Conservation (phyloP, 2,888 invertebrate species). For the Griposia aprilina region DNA sequence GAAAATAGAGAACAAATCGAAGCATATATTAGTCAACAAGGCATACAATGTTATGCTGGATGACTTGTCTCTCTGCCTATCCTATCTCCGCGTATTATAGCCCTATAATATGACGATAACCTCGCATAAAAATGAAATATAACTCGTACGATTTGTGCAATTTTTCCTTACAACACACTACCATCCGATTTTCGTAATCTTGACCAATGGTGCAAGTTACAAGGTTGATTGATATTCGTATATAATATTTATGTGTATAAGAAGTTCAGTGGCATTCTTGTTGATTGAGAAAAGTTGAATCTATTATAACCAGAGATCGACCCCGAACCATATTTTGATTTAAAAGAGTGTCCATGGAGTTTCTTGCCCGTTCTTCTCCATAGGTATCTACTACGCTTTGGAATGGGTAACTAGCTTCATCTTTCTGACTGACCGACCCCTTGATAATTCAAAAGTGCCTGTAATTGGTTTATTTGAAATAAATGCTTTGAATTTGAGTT, state of each 20-base stretch:
- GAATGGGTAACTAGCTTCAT: no score
- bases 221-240: neutral
- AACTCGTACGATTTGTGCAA: constrained; percentile 54
- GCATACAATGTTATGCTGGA: neutral
- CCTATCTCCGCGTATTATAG: neutral
- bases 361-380: no score
- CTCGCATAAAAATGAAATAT: constrained; percentile 50
- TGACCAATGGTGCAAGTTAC: constrained; percentile 37
- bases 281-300: neutral
- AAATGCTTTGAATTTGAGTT: no score
- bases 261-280: neutral
- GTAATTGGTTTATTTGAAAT: no score
- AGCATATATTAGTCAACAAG: neutral
- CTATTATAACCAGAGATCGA: no score
- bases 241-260: neutral
- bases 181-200: constrained; percentile 66
- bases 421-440: no score
- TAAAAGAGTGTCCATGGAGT: no score
- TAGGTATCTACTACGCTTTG: no score
- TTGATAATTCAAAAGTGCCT: no score
- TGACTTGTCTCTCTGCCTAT: constrained; percentile 2
- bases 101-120: constrained; percentile 32
- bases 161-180: constrained; percentile 60
- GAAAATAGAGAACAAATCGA: neutral
- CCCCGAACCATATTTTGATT: no score